Percentiles rank a stretch among this genome's conserved stretches.
Conservation (phyloP, 2,888 invertebrate species). For the Aspidiotus rigidus region DNA sequence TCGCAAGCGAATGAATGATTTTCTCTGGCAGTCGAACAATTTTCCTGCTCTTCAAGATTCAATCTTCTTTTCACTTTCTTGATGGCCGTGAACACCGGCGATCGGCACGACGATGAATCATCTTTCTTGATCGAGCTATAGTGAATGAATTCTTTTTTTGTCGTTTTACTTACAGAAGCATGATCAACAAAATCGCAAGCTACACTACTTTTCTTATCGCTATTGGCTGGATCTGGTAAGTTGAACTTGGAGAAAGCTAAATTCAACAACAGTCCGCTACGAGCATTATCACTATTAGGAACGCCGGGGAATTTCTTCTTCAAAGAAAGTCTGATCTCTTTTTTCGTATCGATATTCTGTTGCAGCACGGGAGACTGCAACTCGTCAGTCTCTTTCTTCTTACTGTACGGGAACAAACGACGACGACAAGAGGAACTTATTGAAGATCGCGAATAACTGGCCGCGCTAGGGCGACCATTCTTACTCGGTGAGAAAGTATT, state of each 20-base stretch:
- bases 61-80: slow-evolving; percentile 30
- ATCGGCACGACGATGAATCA: slow-evolving; percentile 6
- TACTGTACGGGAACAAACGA: slow-evolving; percentile 3
- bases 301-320: slow-evolving; percentile 28
- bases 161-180: not conserved
- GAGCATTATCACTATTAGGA: slow-evolving; percentile 22
- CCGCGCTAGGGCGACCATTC: not conserved
- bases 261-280: slow-evolving; percentile 23
- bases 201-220: slow-evolving; percentile 7
- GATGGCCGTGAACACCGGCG: slow-evolving; percentile 25
- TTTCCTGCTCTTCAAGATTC: slow-evolving; percentile 21
- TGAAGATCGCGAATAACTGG: slow-evolving; percentile 24
- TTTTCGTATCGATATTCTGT: slow-evolving; percentile 6
- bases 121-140: slow-evolving; percentile 23
- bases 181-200: slow-evolving; percentile 11
- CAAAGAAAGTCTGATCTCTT: slow-evolving; percentile 20
- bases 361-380: slow-evolving; percentile 13
- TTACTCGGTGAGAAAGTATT: slow-evolving; percentile 12
- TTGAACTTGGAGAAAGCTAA: slow-evolving; percentile 26
- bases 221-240: slow-evolving; percentile 3
- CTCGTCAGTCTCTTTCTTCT: not conserved
- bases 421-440: slow-evolving; percentile 18
- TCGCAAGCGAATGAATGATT: not conserved
- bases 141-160: slow-evolving; percentile 16
- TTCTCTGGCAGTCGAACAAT: not conserved